Evolutionary conservation across 2,113 vertebrate genomes (phyloP).

Genomic region (Corythaeola cristata): DNA sequence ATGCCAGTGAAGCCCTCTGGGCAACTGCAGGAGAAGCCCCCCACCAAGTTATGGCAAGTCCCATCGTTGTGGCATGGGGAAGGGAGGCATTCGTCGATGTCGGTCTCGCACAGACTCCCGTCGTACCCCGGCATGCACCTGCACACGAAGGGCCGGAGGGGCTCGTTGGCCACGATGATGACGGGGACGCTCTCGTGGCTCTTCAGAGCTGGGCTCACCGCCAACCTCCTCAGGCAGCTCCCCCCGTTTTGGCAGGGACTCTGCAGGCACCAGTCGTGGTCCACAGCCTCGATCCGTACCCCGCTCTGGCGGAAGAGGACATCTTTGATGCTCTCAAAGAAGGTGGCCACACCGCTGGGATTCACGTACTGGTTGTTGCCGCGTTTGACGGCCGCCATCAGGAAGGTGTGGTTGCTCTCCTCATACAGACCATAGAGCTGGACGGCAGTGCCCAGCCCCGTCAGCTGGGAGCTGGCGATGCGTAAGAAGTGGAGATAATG

Average conservation of each 20-base stretch:
- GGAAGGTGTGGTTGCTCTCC: slow-evolving; percentile 87
- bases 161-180: slow-evolving; percentile 87
- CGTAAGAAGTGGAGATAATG: slow-evolving; percentile 94
- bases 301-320: slow-evolving; percentile 89
- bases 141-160: slow-evolving; percentile 88
- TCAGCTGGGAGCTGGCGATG: slow-evolving; percentile 89
- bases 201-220: slow-evolving; percentile 77
- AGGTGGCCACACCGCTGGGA: slow-evolving; percentile 91
- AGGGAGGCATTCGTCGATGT: slow-evolving; percentile 92
- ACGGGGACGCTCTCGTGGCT: slow-evolving; percentile 87
- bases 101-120: slow-evolving; percentile 85
- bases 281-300: slow-evolving; percentile 89
- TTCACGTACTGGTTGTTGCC: slow-evolving; percentile 87
- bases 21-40: slow-evolving; percentile 94
- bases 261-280: slow-evolving; percentile 89
- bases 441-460: slow-evolving; percentile 87
- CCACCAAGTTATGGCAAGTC: slow-evolving; percentile 93
- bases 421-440: slow-evolving; percentile 89
- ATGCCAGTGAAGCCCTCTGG: slow-evolving; percentile 91
- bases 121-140: slow-evolving; percentile 89
- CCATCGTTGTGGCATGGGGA: slow-evolving; percentile 94
- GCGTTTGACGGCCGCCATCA: slow-evolving; percentile 89
- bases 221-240: slow-evolving; percentile 86
- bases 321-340: slow-evolving; percentile 97
- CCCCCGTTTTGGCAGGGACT: slow-evolving; percentile 93